Base-by-base conservation (phyloP, 2,113 vertebrate species). In the Saccopteryx leptura region DNA sequence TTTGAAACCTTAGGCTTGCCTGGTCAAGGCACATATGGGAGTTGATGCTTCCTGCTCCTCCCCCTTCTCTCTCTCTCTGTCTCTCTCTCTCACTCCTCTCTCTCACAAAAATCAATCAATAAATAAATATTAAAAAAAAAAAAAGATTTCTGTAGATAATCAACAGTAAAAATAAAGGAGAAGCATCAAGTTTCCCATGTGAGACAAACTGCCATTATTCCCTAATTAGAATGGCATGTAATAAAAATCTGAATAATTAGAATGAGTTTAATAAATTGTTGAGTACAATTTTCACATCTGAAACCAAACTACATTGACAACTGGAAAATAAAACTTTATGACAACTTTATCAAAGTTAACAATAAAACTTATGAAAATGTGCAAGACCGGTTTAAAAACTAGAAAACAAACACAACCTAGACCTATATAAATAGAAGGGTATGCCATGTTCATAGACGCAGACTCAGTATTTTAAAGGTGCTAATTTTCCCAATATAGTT, bases 321-420 rank as follows among this genome's bases (percentile, higher is more conserved):
- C 26, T 71, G 71, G 48, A 88, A 86, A 91, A 50, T 80, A 68
- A 68, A 76, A 26, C 46, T 91, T 90, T 90, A 1, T 50, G 46
- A 84, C 9, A 88, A 6, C 52, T 4, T 79, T 75, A 90, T 18
- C 9, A 81, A 91, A 91, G 90, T 31, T 17, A 52, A 81, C 7
- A 92, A 74, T 72, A 85, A 61, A 91, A 79, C 7, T 78, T 76
- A 66, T 7, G 7, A 94, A 94, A 89, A 75, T 26, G 13, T 65
- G 5, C 48, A 89, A 88, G n/a, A 54, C 9, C 39, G 54, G n/a
- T 60, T 92, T 69, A 72, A 88, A 81, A 95, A 23, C 7, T 71
- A 7, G 60, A 23, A 79, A 81, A 66, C 46, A 95, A 92, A 78
- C 46, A 74, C 31, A 3, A 76, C 65, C 17, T 14, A 58, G 17